These are phyloP conservation scores for Notechis scutatus DNA, from an alignment of 2,113 vertebrate species.

Conservation along the genomic window DNA sequence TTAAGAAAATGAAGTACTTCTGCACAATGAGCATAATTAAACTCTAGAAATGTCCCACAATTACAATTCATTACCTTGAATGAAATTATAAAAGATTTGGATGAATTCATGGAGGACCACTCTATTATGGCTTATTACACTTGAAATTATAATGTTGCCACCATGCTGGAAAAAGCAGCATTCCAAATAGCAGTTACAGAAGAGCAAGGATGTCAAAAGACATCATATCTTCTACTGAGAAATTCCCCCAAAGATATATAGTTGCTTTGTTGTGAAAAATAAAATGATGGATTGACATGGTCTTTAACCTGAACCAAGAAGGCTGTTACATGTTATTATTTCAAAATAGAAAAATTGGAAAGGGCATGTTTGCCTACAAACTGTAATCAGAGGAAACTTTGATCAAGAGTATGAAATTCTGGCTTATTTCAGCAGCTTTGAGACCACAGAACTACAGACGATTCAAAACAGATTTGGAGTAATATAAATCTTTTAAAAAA, in stretches of 20 bases:
- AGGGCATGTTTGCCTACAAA: not conserved
- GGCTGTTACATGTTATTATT: not conserved
- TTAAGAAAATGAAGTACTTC: not conserved
- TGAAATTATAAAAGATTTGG: not conserved
- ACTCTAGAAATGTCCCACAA: not conserved
- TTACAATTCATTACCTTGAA: not conserved
- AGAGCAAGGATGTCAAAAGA: not conserved
- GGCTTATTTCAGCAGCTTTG: not conserved
- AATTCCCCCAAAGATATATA: not conserved
- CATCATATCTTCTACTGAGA: not conserved
- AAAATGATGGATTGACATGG: not conserved
- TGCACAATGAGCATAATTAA: not conserved
- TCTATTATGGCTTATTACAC: not conserved
- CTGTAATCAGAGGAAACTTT: not conserved
- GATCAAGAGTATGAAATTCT: not conserved
- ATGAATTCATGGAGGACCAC: not conserved
- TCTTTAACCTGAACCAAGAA: not conserved
- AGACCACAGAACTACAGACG: not conserved
- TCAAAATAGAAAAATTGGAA: not conserved
- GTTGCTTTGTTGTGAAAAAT: not conserved
- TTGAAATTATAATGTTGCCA: not conserved
- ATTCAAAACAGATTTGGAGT: not conserved
- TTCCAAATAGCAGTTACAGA: not conserved
- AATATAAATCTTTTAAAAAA: not conserved
- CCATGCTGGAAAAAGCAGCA: not conserved